These are phyloP conservation scores for Heliconius congener DNA, from an alignment of 1,140 invertebrate genomes.

Conservation along the genomic window DNA sequence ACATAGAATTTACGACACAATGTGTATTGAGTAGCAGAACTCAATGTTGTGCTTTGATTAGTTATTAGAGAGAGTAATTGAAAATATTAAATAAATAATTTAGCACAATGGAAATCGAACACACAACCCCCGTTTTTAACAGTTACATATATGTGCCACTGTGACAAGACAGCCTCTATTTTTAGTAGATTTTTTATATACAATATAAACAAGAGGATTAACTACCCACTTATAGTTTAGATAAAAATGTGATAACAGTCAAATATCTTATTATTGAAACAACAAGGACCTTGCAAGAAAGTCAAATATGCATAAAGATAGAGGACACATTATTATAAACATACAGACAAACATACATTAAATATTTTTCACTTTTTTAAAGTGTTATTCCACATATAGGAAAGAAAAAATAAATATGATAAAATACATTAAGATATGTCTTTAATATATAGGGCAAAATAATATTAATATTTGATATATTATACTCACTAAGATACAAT, in stretches of 20 bases:
- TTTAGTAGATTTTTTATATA: not conserved
- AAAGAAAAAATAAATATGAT: too few species aligned
- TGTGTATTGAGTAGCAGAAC: not conserved
- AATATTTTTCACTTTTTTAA: too few species aligned
- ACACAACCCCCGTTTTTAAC: not conserved
- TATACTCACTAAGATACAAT: too few species aligned
- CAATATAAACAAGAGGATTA: not conserved
- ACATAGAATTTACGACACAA: not conserved
- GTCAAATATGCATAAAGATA: constrained; percentile 12
- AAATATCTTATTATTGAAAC: not conserved
- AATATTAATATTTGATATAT: too few species aligned
- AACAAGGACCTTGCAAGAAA: constrained; percentile 2
- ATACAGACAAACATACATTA: not conserved
- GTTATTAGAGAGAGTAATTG: not conserved
- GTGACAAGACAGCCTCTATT: not conserved
- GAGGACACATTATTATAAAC: not conserved
- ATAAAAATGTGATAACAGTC: constrained; percentile 23
- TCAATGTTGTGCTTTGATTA: not conserved
- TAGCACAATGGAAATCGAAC: not conserved
- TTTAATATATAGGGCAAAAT: too few species aligned
- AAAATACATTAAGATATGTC: too few species aligned
- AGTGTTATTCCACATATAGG: too few species aligned
- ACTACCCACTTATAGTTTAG: constrained; percentile 9
- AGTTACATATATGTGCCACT: too few species aligned
- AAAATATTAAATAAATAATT: not conserved